Base-by-base conservation (phyloP, 2,797 vertebrate species). In the Zalophus californianus region DNA sequence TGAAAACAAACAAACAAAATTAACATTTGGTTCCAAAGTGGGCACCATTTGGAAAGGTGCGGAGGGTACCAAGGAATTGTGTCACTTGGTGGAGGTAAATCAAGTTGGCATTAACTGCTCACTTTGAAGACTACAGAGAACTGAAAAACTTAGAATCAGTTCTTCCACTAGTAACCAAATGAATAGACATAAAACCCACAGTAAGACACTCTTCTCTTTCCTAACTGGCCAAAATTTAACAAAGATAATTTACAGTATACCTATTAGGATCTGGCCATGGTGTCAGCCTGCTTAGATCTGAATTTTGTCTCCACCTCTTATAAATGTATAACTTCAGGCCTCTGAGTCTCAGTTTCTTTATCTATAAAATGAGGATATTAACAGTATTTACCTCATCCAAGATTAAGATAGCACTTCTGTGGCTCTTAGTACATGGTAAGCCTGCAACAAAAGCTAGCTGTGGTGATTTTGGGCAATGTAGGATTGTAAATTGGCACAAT, bases 401-500 rank as follows among this genome's bases (percentile, higher is more conserved):
- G 29, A 6, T 54, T 10, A 54, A 48, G 38, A 5, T 0, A 1
- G 10, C 16, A 23, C 7, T 1, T 10, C 2, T 13, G 12, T 14
- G n/a, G 3, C 23, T 60, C 60, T n/a, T 12, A 41, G 68, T 32
- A 72, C 25, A 5, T 23, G 3, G 23, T 4, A 3, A 94, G 32
- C 14, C 4, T 3, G 5, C 32, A 27, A 13, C 0, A 6, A 56
- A 44, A 73, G 18, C 18, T 44, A 10, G 4, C 48, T 48, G 1
- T 3, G 7, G 35, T 0, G 7, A 56, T 13, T 35, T 0, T 25
- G 64, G 58, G 23, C 25, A 6, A 5, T 5, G 25, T 15, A 0
- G 0, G 1, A 25, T 66, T 29, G 0, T 12, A 82, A 35, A 29
- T 1, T 5, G 64, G 35, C 35, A 66, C n/a, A 5, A 38, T 12